Evolutionary conservation across 2,888 invertebrate genomes (phyloP).

Genomic region (Yponomeuta evonymella): DNA sequence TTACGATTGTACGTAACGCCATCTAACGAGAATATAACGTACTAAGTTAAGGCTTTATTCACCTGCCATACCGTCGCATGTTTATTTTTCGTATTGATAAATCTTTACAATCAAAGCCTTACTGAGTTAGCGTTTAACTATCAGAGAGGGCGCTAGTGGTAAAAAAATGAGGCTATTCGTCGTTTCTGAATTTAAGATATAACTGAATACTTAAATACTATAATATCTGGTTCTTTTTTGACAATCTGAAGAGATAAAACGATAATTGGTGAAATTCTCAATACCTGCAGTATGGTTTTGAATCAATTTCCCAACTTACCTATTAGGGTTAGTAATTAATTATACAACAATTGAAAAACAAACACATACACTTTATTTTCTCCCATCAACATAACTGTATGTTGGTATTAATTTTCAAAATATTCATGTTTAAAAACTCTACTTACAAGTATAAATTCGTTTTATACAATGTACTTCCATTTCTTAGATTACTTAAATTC

Average conservation of each 20-base stretch:
- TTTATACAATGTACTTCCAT: not conserved
- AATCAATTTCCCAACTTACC: too few relatives aligned
- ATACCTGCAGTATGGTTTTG: too few relatives aligned
- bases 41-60: too few relatives aligned
- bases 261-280: too few relatives aligned
- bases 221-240: too few relatives aligned
- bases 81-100: too few relatives aligned
- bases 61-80: too few relatives aligned
- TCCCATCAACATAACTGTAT: slow-evolving; percentile 7
- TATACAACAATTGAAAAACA: slow-evolving; percentile 8
- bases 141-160: not conserved
- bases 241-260: too few relatives aligned
- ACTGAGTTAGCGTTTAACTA: not conserved
- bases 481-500: not conserved
- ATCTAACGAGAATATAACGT: too few relatives aligned
- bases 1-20: too few relatives aligned
- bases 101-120: not conserved
- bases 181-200: too few relatives aligned
- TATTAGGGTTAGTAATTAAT: not conserved
- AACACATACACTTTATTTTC: slow-evolving; percentile 13
- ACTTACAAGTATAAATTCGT: slow-evolving; percentile 3
- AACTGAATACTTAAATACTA: too few relatives aligned
- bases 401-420: not conserved
- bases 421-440: not conserved
- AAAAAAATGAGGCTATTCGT: not conserved